Base-by-base conservation (phyloP, 2,797 vertebrate species). In the Sandelia bainsii region DNA sequence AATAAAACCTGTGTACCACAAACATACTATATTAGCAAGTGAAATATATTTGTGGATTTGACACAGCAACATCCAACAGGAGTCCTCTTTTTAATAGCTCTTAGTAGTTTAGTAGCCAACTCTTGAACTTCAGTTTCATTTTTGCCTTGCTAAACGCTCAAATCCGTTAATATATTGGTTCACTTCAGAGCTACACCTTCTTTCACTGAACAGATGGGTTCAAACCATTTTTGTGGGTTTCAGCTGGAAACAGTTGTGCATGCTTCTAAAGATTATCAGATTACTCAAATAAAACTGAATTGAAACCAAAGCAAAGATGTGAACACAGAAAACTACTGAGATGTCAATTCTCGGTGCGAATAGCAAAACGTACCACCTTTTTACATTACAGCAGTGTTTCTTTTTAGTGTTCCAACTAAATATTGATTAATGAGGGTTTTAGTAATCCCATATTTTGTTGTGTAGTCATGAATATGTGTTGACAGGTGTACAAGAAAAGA, bases 231-330 rank as follows among this genome's bases (percentile, higher is more conserved):
- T 34, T 48, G 46, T 49, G 19, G 14, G 16, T 44, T 44, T 44
- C 16, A 44, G 14, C 16, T 17, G 40, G 40, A 17, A 42, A 12
- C 13, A 5, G 12, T 12, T 17, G 42, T 40, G 1, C 19, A 45
- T 45, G 7, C 2, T 20, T 46, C n/a, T 20, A n/a, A 9, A 27
- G 16, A 25, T 54, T 65, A n/a, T 2, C 49, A 44, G 23, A 27
- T 59, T 48, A 4, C 61, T 25, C 19, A 58, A 70, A n/a, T n/a
- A n/a, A n/a, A n/a, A n/a, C n/a, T n/a, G n/a, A n/a, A n/a, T n/a
- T n/a, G n/a, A n/a, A n/a, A 70, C 51, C 45, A 75, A 60, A 75
- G 39, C 16, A 44, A 58, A 11, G 13, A 48, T 5, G 16, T 34
- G 23, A 39, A 66, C 34, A 19, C 63, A 46, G 48, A 54, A 61